Percentiles rank a stretch among this genome's conserved stretches.
Conservation (phyloP, 2,113 vertebrate genomes). For the Ibidorhyncha struthersii region DNA sequence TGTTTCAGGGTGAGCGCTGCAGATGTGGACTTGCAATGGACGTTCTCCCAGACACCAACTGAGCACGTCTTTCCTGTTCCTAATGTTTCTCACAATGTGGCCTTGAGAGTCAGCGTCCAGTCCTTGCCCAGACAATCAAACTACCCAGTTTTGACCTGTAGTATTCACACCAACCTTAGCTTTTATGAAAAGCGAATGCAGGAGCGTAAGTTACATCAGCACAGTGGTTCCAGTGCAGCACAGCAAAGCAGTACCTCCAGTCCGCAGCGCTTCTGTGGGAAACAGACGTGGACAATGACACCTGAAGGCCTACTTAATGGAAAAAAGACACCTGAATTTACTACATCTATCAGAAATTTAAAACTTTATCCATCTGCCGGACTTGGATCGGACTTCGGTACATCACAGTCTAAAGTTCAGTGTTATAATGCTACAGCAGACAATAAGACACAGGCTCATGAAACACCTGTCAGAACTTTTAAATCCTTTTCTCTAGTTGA, state of each 20-base stretch:
- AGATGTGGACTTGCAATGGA: slow-evolving; percentile 91
- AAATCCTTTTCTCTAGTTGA: slow-evolving; percentile 87
- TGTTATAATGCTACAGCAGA: slow-evolving; percentile 75
- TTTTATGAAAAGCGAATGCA: slow-evolving; percentile 82
- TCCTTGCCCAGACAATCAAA: slow-evolving; percentile 95
- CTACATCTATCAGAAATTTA: slow-evolving; percentile 79
- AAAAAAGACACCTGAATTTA: slow-evolving; percentile 73
- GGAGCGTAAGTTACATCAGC: slow-evolving; percentile 61
- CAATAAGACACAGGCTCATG: slow-evolving; percentile 71
- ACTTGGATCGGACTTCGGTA: slow-evolving; percentile 74
- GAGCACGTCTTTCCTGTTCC: slow-evolving; percentile 97
- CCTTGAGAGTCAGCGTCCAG: slow-evolving; percentile 95
- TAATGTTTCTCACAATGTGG: slow-evolving; percentile 93
- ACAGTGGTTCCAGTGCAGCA: slow-evolving; percentile 21
- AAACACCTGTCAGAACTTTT: slow-evolving; percentile 80
- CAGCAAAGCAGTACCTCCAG: slow-evolving; percentile 70
- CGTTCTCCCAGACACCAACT: slow-evolving; percentile 91
- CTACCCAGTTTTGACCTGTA: slow-evolving; percentile 92
- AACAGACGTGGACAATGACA: slow-evolving; percentile 74
- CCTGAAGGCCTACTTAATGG: slow-evolving; percentile 66
- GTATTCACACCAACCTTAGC: slow-evolving; percentile 89
- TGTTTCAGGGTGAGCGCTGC: slow-evolving; percentile 92
- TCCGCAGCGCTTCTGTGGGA: slow-evolving; percentile 79
- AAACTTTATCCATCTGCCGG: slow-evolving; percentile 80
- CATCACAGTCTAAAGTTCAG: slow-evolving; percentile 72